phyloP scores from a whole-genome alignment of 2,888 invertebrate species.

The Hybos culiciformis region DNA sequence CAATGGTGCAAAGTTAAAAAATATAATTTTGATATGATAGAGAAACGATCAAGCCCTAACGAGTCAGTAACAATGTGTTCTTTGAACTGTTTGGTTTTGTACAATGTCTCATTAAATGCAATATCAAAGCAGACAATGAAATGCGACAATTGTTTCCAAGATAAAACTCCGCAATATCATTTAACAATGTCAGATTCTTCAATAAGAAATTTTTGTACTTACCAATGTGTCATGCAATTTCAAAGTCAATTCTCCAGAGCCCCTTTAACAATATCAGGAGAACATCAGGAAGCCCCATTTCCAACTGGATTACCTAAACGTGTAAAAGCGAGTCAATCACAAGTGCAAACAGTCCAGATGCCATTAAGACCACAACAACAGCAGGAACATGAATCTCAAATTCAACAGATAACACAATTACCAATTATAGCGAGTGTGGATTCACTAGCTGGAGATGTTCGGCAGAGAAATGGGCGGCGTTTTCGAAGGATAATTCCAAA shows the following conservation, averaged over 20 bases:
- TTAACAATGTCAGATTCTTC: conserved; percentile 76
- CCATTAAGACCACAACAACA: background rate
- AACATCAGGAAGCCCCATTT: conserved; percentile 28
- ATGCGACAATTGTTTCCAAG: conserved; percentile 60
- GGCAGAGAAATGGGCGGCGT: conserved; percentile 16
- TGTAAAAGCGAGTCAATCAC: conserved; percentile 24
- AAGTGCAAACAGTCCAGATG: conserved; percentile 1
- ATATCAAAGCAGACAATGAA: conserved; percentile 54
- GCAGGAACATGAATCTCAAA: conserved; percentile 19
- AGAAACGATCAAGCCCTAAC: conserved; percentile 47
- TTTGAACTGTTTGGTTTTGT: conserved; percentile 73
- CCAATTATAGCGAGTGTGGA: conserved; percentile 54
- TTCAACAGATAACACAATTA: conserved; percentile 27
- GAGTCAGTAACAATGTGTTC: conserved; percentile 62
- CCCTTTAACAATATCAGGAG: conserved; percentile 36
- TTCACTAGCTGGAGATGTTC: conserved; percentile 38
- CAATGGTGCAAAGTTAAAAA: conserved; percentile 93
- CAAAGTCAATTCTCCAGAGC: conserved; percentile 46
- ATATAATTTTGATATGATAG: conserved; percentile 93
- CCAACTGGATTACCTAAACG: conserved; percentile 42
- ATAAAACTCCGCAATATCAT: conserved; percentile 62
- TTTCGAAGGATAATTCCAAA: conserved; percentile 23
- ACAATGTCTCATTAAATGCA: conserved; percentile 63
- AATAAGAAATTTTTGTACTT: conserved; percentile 69
- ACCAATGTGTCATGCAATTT: conserved; percentile 69